Conservation (phyloP, 2,888 invertebrate genomes). For the Coelopa pilipes region DNA sequence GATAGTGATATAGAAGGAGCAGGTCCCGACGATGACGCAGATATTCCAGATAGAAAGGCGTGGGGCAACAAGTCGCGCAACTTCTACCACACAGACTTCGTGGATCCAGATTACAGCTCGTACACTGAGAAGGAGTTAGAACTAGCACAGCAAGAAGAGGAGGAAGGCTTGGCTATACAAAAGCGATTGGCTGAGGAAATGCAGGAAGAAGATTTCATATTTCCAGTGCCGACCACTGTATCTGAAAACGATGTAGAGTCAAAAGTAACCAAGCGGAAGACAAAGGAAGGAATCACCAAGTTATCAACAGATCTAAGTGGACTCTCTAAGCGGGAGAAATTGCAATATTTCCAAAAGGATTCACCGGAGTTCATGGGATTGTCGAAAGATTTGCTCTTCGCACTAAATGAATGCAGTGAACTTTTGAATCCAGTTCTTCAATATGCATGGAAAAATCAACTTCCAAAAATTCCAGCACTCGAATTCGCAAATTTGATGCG, state of each 20-base stretch:
- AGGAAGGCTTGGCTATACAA: conserved; percentile 85
- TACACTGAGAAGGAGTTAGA: conserved; percentile 72
- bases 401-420: conserved; percentile 74
- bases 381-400: conserved; percentile 81
- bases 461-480: conserved; percentile 76
- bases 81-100: conserved; percentile 89
- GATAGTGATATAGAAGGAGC: conserved; percentile 83
- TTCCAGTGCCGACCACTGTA: conserved; percentile 31
- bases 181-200: conserved; percentile 80
- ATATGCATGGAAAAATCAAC: conserved; percentile 71
- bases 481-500: conserved; percentile 79
- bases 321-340: conserved; percentile 79
- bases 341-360: conserved; percentile 82
- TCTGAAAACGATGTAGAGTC: conserved; percentile 4
- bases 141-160: conserved; percentile 82
- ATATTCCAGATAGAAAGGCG: conserved; percentile 82
- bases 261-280: conserved; percentile 11
- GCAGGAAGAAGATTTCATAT: conserved; percentile 71
- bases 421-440: conserved; percentile 76
- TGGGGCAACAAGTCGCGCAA: conserved; percentile 86
- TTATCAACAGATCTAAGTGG: conserved; percentile 82
- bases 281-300: conserved; percentile 53
- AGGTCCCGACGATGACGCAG: conserved; percentile 67
- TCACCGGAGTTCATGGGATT: conserved; percentile 87
- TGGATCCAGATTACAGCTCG: conserved; percentile 81